Evolutionary conservation across 1,140 invertebrate genomes (phyloP).

Genomic region (Phenacoccus solenopsis): DNA sequence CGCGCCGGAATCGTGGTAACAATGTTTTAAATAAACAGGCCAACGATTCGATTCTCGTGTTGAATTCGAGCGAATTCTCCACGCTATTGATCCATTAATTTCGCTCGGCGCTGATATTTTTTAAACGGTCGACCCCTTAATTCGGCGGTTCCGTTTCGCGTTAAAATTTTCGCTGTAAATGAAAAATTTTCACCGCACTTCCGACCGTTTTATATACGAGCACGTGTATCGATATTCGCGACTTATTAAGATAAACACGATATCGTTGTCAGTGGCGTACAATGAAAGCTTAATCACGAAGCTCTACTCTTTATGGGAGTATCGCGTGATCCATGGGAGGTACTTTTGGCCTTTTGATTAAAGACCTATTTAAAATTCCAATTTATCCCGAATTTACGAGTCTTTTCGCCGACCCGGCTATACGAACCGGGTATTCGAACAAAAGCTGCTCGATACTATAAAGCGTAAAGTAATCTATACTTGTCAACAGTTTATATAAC

Average conservation of each 20-base stretch:
- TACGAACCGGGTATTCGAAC: not conserved
- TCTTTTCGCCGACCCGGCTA: not conserved
- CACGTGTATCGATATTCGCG: not conserved
- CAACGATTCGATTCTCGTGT: not conserved
- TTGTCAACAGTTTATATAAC: constrained; percentile 13
- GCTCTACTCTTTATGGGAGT: constrained; percentile 12
- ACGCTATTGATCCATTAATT: not conserved
- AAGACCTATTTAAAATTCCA: constrained; percentile 18
- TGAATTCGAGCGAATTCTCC: constrained; percentile 6
- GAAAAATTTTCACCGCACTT: not conserved
- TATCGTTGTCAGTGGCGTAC: constrained; percentile 10
- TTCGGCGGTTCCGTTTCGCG: constrained; percentile 12
- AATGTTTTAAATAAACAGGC: not conserved
- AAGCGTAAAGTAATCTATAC: constrained; percentile 13
- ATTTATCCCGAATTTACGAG: constrained; percentile 10
- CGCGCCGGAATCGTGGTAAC: not conserved
- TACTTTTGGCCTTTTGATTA: constrained; percentile 18
- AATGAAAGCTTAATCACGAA: constrained; percentile 18
- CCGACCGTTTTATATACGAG: not conserved
- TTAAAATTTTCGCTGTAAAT: constrained; percentile 6
- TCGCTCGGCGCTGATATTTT: not conserved
- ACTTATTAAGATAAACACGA: constrained; percentile 18
- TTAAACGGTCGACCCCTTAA: not conserved
- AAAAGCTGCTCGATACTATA: not conserved
- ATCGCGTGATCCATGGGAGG: constrained; percentile 14